Evolutionary conservation across 2,113 vertebrate species (phyloP), one percentile per base, ranked within the genome.

Genomic region (Eubucco bourcierii): DNA sequence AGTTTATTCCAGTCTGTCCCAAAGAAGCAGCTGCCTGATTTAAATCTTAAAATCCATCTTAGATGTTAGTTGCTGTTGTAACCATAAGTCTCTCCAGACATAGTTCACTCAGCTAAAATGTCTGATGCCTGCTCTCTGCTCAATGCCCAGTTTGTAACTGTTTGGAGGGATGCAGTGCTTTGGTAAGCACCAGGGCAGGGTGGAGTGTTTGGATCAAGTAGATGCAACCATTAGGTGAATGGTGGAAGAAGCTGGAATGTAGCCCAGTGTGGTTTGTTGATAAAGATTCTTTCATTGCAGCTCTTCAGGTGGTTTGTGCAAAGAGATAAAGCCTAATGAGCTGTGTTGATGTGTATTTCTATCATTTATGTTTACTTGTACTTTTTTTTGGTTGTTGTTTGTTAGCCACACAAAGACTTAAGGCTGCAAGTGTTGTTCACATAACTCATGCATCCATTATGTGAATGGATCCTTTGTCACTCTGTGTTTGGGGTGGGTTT

Each of bases 381-480:
- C 92, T 84, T 89, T 90, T 85, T 90, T 93, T n/a, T n/a, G n/a
- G n/a, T n/a, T n/a, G n/a, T n/a, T 87, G 77, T 74, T 94, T 66
- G 71, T 88, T 91, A 89, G 95, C 96, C 93, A 91, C 90, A 80
- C 84, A 90, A 94, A 95, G 90, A 97, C 89, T 94, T 94, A 90
- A 97, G 95, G 96, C 93, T 97, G 97, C 96, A 97, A 97, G 95
- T 97, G 96, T 95, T 91, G 94, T 95, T 95, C 81, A 74, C 89
- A 92, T 97, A 95, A 90, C 75, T 93, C 95, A 95, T 97, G 96
- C 96, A 93, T 96, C 97, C 96, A 97, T 98, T 95, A 97, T 96
- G 96, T 97, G 97, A 98, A 97, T 95, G 95, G 95, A 97, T 97
- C 92, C 96, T 98, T 98, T 97, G 97, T 98, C 97, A 98, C 96